These are phyloP conservation scores for Coenonympha glycerion DNA, from an alignment of 2,888 invertebrate genomes.

Conservation along the genomic window DNA sequence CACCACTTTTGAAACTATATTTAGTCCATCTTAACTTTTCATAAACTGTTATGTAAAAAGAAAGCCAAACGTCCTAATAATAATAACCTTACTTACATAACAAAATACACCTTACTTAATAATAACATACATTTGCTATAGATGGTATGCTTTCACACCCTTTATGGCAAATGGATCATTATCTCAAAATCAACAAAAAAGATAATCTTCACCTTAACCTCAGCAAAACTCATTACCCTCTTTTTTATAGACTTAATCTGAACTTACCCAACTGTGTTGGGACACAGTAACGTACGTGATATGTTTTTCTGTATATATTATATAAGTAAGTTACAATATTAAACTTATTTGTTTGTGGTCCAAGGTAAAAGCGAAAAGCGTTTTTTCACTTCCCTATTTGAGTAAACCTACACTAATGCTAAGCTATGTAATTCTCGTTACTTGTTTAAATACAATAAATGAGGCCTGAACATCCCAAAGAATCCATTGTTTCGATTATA, in stretches of 20 bases:
- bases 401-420: too few relatives aligned
- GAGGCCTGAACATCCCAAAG: too few relatives aligned
- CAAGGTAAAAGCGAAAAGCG: background rate
- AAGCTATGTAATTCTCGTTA: too few relatives aligned
- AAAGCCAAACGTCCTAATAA: too few relatives aligned
- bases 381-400: background rate
- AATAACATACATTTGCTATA: background rate
- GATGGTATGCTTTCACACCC: background rate
- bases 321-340: slow-evolving; percentile 20
- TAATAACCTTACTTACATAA: too few relatives aligned
- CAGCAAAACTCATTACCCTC: slow-evolving; percentile 8
- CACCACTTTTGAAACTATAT: too few relatives aligned
- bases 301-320: slow-evolving; percentile 10
- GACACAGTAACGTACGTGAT: slow-evolving; percentile 12
- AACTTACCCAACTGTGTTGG: slow-evolving; percentile 8
- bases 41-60: too few relatives aligned
- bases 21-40: too few relatives aligned
- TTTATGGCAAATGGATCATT: background rate
- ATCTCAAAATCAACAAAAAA: background rate
- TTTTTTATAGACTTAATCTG: background rate
- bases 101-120: too few relatives aligned
- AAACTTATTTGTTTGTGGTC: slow-evolving; percentile 20
- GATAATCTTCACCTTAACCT: background rate
- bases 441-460: too few relatives aligned
- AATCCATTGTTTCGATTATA: too few relatives aligned